Base-by-base conservation (phyloP, 2,113 vertebrate species). In the Atherinomorus stipes region DNA sequence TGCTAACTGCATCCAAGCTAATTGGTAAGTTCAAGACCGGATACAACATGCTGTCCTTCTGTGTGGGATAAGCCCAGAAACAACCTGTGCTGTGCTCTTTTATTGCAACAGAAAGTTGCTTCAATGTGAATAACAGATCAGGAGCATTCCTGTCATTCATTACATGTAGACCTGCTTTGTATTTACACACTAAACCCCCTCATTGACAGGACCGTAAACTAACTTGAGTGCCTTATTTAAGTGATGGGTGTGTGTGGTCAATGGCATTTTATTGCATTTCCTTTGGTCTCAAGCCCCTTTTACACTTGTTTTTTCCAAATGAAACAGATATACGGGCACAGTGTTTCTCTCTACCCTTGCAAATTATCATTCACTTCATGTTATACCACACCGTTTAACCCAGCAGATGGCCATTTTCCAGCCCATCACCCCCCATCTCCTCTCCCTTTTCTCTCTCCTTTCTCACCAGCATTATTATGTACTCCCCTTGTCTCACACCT, bases 1-100 rank as follows among this genome's bases (percentile, higher is more conserved):
- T 98, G 71, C 93, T 94, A 88, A 98, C 97, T 28, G 96, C 98
- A 50, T 98, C 97, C 76, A 95, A 97, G 89, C 94, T 99, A 87
- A 93, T 98, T 85, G 97, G 97, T 98, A 90, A 81, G 94, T 88
- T 73, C 22, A 52, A 61, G 52, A 65, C 37, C 8, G 9, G 66
- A 81, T 61, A 26, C 44, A 4, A 28, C 25, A 11, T 9, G 25
- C 51, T 44, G 62, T 0, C 71, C 54, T 11, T 61, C 31, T 49
- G 31, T 22, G 53, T 62, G 71, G 68, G 58, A 80, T 88, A 77
- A 76, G 61, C 54, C 57, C 66, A 37, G 66, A 80, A 61, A 79
- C 74, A 84, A 75, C 73, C 81, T 71, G 26, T 38, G 49, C 22
- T 18, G 54, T 49, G 16, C 79, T 87, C 89, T 87, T 57, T 90